Evolutionary conservation across 2,797 vertebrate genomes (phyloP).

Genomic region (Melanotaenia boesemani): DNA sequence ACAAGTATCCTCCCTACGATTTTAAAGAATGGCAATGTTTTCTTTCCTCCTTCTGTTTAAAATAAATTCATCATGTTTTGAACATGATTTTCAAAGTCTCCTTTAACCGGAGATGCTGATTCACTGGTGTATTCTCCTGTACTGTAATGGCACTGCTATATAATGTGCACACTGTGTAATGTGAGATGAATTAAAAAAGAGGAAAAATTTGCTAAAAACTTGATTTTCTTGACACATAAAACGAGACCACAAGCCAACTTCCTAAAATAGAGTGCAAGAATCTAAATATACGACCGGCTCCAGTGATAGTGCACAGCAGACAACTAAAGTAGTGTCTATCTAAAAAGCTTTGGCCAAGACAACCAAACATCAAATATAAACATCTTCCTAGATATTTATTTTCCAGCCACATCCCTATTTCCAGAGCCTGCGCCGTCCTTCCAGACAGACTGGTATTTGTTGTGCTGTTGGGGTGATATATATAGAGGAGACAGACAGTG

Average conservation of each 20-base stretch:
- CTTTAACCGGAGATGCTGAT: slow-evolving; percentile 7
- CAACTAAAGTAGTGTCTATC: slow-evolving; percentile 64
- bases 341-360: slow-evolving; percentile 62
- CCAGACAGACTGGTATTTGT: slow-evolving; percentile 84
- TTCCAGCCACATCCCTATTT: slow-evolving; percentile 80
- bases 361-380: slow-evolving; percentile 77
- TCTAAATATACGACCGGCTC: slow-evolving; percentile 62
- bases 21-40: background rate
- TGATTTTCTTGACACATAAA: slow-evolving; percentile 53
- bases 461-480: slow-evolving; percentile 78
- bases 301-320: slow-evolving; percentile 47
- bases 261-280: slow-evolving; percentile 60
- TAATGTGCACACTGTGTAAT: background rate
- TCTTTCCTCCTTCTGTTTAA: background rate
- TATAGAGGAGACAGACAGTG: slow-evolving; percentile 81
- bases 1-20: background rate
- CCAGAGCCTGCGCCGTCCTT: slow-evolving; percentile 63
- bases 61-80: slow-evolving; percentile 12
- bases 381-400: slow-evolving; percentile 75
- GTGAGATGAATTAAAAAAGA: slow-evolving; percentile 14
- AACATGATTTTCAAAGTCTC: slow-evolving; percentile 27
- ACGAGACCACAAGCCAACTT: slow-evolving; percentile 45
- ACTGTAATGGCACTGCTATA: background rate
- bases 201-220: slow-evolving; percentile 27
- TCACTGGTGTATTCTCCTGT: background rate